phyloP scores from a whole-genome alignment of 2,888 invertebrate species.

The Drosophila meridionalis region DNA sequence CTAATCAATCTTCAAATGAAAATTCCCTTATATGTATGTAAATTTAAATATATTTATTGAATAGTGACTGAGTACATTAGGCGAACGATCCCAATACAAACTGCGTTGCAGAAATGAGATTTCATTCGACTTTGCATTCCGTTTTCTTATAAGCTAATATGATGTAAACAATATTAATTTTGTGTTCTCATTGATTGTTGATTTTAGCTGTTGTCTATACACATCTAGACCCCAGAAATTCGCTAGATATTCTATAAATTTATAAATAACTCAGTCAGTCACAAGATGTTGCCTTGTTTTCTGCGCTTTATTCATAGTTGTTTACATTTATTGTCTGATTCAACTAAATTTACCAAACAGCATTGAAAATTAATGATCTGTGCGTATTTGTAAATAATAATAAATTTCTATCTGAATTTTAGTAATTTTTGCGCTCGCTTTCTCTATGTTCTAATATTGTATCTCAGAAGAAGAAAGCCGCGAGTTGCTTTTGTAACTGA shows the following conservation, averaged over 20 bases:
- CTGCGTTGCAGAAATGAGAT: conserved; percentile 1
- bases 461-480: too few species aligned
- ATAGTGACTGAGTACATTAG: conserved; percentile 20
- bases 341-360: neutral
- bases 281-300: neutral
- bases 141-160: neutral
- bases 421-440: too few species aligned
- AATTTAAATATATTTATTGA: conserved; percentile 7
- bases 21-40: neutral
- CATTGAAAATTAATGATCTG: neutral
- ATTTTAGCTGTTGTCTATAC: neutral
- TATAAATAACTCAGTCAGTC: neutral
- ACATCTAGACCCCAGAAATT: neutral
- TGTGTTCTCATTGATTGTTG: conserved; percentile 2
- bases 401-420: too few species aligned
- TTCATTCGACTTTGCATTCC: neutral
- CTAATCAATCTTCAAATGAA: conserved; percentile 10
- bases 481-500: too few species aligned
- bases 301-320: neutral
- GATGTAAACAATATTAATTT: conserved; percentile 17
- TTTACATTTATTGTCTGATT: conserved; percentile 1
- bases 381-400: too few species aligned
- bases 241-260: neutral
- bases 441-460: too few species aligned
- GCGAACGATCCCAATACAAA: conserved; percentile 9